These are phyloP conservation scores for Pogonophryne albipinna DNA, from an alignment of 2,797 vertebrate genomes.

Conservation along the genomic window DNA sequence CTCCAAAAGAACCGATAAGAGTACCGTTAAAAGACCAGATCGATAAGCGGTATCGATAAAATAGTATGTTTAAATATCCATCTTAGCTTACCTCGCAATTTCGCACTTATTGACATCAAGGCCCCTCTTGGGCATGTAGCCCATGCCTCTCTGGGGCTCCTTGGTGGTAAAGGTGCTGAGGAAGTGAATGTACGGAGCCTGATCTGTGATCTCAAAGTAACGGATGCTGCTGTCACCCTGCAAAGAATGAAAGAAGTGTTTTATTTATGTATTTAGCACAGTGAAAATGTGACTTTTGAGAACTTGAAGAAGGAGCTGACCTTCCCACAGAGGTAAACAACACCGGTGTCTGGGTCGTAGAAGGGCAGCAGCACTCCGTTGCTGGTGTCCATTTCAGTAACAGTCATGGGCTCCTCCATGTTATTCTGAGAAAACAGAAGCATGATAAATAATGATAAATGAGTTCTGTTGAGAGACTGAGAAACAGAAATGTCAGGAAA, in stretches of 20 bases:
- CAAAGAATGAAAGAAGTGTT: constrained; percentile 11
- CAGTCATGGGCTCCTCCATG: constrained; percentile 93
- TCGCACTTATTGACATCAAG: constrained; percentile 99
- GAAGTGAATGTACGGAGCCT: constrained; percentile 96
- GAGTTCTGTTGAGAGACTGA: neutral
- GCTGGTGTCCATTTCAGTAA: constrained; percentile 97
- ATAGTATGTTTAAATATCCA: neutral
- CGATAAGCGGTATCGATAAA: too few species aligned
- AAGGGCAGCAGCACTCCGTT: constrained; percentile 96
- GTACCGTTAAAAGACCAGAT: too few species aligned
- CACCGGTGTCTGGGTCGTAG: constrained; percentile 94
- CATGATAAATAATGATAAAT: neutral
- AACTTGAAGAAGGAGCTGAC: constrained; percentile 66
- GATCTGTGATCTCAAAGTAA: constrained; percentile 98
- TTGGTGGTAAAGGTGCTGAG: constrained; percentile 95
- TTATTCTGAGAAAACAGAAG: constrained; percentile 83
- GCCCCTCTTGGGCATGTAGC: constrained; percentile 98
- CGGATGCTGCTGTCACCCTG: constrained; percentile 98
- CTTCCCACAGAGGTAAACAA: constrained; percentile 98
- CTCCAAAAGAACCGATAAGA: too few species aligned
- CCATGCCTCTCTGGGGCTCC: constrained; percentile 98
- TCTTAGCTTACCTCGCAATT: constrained; percentile 91
- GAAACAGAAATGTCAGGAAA: neutral
- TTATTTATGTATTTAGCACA: neutral
- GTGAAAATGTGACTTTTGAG: neutral